Conservation (phyloP, 2,888 invertebrate species). For the Zygaena filipendulae region DNA sequence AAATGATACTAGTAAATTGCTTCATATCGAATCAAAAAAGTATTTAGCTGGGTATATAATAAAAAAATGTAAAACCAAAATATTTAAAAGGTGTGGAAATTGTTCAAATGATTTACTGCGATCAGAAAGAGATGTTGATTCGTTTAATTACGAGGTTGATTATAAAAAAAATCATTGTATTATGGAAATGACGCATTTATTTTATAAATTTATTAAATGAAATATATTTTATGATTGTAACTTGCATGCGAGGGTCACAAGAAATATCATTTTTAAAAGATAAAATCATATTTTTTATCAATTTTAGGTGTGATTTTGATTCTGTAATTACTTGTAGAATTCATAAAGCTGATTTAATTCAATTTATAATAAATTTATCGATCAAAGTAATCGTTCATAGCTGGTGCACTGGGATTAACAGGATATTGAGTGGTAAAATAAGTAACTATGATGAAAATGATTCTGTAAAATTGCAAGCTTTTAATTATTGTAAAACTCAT, state of each 20-base stretch:
- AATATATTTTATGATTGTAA: slow-evolving; percentile 1
- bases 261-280: not conserved
- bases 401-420: slow-evolving; percentile 6
- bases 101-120: not conserved
- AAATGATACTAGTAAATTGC: not conserved
- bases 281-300: slow-evolving; percentile 1
- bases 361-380: not conserved
- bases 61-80: not conserved
- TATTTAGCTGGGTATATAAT: not conserved
- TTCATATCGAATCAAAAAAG: not conserved
- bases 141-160: slow-evolving; percentile 2
- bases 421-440: slow-evolving; percentile 3
- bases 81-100: not conserved
- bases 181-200: slow-evolving; percentile 3
- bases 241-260: not conserved
- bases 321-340: not conserved
- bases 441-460: not conserved
- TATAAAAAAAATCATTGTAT: slow-evolving; percentile 1
- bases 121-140: not conserved
- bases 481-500: too few species aligned
- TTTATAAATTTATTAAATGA: slow-evolving; percentile 3
- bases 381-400: slow-evolving; percentile 4
- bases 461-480: too few species aligned
- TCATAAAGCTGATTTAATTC: slow-evolving; percentile 1
- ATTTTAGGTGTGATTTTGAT: slow-evolving; percentile 1